Evolutionary conservation across 2,113 vertebrate genomes (phyloP).

Genomic region (Uria aalge): DNA sequence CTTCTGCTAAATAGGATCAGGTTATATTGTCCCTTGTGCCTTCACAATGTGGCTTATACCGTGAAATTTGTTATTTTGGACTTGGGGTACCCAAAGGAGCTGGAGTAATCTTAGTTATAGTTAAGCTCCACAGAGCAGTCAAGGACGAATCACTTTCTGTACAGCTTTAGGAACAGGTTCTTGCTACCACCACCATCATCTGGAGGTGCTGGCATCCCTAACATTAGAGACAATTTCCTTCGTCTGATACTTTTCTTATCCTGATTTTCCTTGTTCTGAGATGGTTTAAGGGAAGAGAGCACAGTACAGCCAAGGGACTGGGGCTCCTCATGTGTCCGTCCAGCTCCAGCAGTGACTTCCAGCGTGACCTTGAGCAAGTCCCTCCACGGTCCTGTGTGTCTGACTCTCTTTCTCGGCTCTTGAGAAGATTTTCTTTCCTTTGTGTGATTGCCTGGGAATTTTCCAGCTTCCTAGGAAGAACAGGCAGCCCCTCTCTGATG

Average conservation of each 20-base stretch:
- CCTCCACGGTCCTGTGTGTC: background rate
- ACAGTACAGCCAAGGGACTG: background rate
- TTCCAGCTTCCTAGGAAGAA: background rate
- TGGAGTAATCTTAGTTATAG: background rate
- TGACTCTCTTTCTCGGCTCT: background rate
- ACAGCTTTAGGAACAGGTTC: background rate
- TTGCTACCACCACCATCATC: background rate
- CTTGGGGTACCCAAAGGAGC: background rate
- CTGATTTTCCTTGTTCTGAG: background rate
- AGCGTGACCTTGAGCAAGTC: background rate
- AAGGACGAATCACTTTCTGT: background rate
- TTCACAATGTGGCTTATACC: background rate
- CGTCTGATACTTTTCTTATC: background rate
- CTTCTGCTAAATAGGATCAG: background rate
- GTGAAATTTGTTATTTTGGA: background rate
- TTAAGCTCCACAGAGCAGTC: background rate
- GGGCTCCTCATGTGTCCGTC: rapidly evolving
- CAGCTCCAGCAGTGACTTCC: background rate
- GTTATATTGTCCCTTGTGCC: background rate
- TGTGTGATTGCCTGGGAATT: background rate
- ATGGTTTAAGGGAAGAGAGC: background rate
- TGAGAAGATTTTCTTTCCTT: background rate
- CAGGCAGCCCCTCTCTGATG: background rate
- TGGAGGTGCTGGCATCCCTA: background rate
- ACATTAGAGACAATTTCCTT: background rate